phyloP scores from a whole-genome alignment of 35 echinoderm and acorn worm species.

The Stichopus chloronotus region DNA sequence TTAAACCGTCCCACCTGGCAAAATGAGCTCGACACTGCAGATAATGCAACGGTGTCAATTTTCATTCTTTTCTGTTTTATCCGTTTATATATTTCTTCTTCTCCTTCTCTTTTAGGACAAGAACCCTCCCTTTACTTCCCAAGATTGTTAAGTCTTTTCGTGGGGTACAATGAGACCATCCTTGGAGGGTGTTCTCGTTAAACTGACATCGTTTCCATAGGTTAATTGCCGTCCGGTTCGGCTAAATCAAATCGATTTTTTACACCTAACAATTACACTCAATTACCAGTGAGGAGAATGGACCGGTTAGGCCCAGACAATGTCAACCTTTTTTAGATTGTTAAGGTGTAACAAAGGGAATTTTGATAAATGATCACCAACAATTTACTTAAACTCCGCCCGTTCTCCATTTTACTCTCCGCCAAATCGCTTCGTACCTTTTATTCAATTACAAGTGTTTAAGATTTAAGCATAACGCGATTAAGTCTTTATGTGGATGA shows the following conservation, averaged over 20 bases:
- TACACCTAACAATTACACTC: conserved; percentile 57
- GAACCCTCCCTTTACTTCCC: conserved; percentile 8
- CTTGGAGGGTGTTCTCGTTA: conserved; percentile 48
- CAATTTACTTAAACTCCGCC: conserved; percentile 55
- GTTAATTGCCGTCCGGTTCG: conserved; percentile 33
- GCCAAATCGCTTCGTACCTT: conserved; percentile 31
- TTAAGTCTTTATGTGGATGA: conserved; percentile 25
- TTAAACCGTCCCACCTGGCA: background rate
- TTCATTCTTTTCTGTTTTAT: background rate
- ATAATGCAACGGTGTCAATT: conserved; percentile 14
- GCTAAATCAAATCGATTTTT: conserved; percentile 29
- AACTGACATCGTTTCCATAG: conserved; percentile 48
- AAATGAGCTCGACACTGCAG: background rate
- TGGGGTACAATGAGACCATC: conserved; percentile 4
- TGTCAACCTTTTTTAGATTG: background rate
- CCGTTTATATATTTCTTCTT: conserved; percentile 1
- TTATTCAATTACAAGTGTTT: conserved; percentile 40
- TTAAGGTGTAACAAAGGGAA: conserved; percentile 5
- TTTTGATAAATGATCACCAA: conserved; percentile 49
- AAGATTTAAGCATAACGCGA: conserved; percentile 51
- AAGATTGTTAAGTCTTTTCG: background rate
- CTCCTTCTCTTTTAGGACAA: background rate
- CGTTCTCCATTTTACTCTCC: background rate
- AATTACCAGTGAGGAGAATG: conserved; percentile 23
- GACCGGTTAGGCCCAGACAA: conserved; percentile 14